Conservation (phyloP, 2,888 invertebrate genomes). For the Sericinus montela region DNA sequence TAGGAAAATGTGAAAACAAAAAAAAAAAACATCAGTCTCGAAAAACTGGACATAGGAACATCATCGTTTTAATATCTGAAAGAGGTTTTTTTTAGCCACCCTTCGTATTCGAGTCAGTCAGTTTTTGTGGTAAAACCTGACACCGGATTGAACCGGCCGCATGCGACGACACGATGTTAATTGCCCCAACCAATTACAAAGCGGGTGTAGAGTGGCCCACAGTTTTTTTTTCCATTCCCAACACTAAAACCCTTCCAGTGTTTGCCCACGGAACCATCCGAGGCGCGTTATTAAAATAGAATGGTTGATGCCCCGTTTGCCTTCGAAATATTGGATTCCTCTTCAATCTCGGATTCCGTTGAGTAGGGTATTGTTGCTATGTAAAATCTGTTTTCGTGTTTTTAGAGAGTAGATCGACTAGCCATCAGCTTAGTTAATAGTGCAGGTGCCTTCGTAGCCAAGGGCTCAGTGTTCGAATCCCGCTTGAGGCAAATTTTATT, state of each 20-base stretch:
- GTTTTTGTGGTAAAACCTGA: slow-evolving; percentile 31
- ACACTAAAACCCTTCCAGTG: slow-evolving; percentile 32
- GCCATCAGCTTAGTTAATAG: no score
- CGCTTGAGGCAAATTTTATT: no score
- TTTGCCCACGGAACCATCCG: slow-evolving; percentile 34
- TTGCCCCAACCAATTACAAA: slow-evolving; percentile 36
- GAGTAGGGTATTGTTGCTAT: not conserved
- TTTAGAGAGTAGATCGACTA: no score
- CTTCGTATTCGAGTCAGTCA: not conserved
- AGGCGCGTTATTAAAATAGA: slow-evolving; percentile 40
- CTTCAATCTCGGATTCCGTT: slow-evolving; percentile 20
- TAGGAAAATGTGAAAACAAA: no score
- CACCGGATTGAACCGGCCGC: slow-evolving; percentile 28
- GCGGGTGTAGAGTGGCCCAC: slow-evolving; percentile 26
- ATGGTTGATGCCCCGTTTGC: slow-evolving; percentile 27
- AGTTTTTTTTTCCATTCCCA: slow-evolving; percentile 25
- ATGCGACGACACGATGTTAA: slow-evolving; percentile 30
- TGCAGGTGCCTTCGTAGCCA: no score
- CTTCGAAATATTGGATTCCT: slow-evolving; percentile 37
- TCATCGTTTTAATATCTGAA: not conserved
- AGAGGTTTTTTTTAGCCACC: not conserved
- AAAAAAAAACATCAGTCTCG: not conserved
- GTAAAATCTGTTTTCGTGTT: slow-evolving; percentile 2
- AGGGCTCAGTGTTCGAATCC: no score
- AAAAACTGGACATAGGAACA: not conserved